Conservation (phyloP, 2,113 vertebrate genomes). For the Chlorocebus sabaeus region DNA sequence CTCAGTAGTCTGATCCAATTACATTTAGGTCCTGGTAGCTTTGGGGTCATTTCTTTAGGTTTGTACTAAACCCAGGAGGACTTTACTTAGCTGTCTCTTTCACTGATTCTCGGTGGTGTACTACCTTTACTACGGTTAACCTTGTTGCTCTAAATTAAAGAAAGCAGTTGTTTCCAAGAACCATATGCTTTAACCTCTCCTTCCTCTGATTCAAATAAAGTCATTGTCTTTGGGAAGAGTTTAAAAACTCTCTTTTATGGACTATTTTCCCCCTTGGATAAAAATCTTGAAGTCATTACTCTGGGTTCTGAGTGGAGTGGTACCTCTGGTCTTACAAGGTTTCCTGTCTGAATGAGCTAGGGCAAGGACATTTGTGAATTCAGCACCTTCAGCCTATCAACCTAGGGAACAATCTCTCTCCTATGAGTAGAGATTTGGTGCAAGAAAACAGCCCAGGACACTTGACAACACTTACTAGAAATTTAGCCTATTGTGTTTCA, state of each 20-base stretch:
- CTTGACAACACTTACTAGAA: not conserved
- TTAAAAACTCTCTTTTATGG: not conserved
- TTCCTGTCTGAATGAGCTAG: not conserved
- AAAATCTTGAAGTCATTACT: not conserved
- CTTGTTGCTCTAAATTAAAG: not conserved
- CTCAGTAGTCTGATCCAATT: not conserved
- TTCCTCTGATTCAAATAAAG: not conserved
- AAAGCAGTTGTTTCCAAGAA: not conserved
- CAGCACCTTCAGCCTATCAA: not conserved
- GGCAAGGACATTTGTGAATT: not conserved
- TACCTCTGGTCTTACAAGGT: not conserved
- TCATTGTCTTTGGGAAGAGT: not conserved
- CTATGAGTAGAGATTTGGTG: not conserved
- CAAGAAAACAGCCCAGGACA: not conserved
- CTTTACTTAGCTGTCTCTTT: not conserved
- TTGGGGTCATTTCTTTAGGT: not conserved
- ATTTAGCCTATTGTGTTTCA: not conserved
- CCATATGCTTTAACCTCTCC: not conserved
- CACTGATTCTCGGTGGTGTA: not conserved
- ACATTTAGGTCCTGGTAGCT: not conserved
- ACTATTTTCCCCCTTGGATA: not conserved
- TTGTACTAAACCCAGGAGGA: not conserved
- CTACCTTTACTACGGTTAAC: not conserved
- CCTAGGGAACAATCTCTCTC: fast-evolving
- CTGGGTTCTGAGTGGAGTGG: not conserved